phyloP scores from a whole-genome alignment of 2,113 vertebrate species.

The Hepsetus odoe region DNA sequence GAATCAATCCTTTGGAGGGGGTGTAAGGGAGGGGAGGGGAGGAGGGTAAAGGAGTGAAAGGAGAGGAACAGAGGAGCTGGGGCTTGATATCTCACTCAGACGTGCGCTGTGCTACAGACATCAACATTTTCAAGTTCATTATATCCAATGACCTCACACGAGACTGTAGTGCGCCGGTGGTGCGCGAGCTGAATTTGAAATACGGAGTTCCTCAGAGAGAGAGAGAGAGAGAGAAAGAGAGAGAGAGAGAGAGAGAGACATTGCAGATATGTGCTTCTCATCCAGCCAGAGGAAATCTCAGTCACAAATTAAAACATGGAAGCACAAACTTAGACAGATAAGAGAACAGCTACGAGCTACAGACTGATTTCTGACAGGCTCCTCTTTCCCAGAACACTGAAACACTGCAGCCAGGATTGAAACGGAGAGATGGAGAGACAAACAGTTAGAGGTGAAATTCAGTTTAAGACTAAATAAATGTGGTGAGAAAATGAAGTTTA shows the following conservation, averaged over 20 bases:
- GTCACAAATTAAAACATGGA: constrained; percentile 22
- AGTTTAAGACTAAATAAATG: neutral
- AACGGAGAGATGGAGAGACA: constrained; percentile 10
- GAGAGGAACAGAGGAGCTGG: constrained; percentile 6
- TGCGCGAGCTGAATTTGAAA: constrained; percentile 29
- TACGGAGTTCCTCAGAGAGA: neutral
- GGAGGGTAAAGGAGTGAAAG: neutral
- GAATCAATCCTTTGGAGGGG: constrained; percentile 16
- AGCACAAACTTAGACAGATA: constrained; percentile 31
- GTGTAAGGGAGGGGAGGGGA: neutral
- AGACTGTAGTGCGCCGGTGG: neutral
- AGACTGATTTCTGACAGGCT: constrained; percentile 37
- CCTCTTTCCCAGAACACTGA: neutral
- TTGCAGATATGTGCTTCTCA: neutral
- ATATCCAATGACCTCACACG: constrained; percentile 37
- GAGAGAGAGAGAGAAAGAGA: neutral
- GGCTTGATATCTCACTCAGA: constrained; percentile 46
- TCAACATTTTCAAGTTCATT: constrained; percentile 43
- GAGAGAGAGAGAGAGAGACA: neutral
- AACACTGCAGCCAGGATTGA: constrained; percentile 32
- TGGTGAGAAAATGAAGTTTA: neutral
- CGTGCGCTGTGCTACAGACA: constrained; percentile 28
- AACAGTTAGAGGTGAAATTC: neutral
- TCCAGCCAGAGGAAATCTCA: constrained; percentile 29
- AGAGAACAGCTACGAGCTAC: constrained; percentile 46